Percentiles rank a stretch among this genome's conserved stretches.
Evolutionary conservation across 2,888 invertebrate genomes (phyloP).

Genomic region (Macroteleia sp.): DNA sequence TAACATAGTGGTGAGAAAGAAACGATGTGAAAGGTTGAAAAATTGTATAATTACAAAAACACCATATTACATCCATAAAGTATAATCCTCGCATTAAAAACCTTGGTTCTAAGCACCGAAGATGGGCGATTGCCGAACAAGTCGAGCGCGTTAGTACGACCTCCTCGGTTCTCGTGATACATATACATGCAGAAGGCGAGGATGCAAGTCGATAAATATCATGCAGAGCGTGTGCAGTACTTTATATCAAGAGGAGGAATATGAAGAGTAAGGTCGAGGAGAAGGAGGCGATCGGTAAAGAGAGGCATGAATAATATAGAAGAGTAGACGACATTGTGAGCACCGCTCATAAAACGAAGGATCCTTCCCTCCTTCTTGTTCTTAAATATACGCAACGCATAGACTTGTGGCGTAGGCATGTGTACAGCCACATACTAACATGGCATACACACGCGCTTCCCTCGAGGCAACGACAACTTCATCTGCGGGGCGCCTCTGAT

Average conservation of each 20-base stretch:
- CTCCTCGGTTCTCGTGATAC: slow-evolving; percentile 45
- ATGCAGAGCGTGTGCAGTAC: slow-evolving; percentile 66
- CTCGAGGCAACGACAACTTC: slow-evolving; percentile 76
- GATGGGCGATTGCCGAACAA: slow-evolving; percentile 41
- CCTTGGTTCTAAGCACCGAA: slow-evolving; percentile 15
- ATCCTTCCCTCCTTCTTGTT: slow-evolving; percentile 56
- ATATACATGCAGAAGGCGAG: slow-evolving; percentile 53
- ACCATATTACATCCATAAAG: slow-evolving; percentile 16
- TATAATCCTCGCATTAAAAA: slow-evolving; percentile 8
- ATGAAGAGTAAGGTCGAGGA: slow-evolving; percentile 50
- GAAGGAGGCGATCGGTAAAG: slow-evolving; percentile 39
- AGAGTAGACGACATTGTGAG: slow-evolving; percentile 74
- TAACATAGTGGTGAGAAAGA: too few relatives aligned
- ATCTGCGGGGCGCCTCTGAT: slow-evolving; percentile 82
- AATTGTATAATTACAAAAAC: slow-evolving; percentile 30
- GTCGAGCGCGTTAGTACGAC: slow-evolving; percentile 49
- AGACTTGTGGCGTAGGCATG: slow-evolving; percentile 50
- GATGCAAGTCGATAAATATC: slow-evolving; percentile 77
- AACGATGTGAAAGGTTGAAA: too few relatives aligned
- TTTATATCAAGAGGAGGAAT: slow-evolving; percentile 53
- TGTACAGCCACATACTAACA: slow-evolving; percentile 59
- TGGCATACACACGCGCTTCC: slow-evolving; percentile 63
- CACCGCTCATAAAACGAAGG: slow-evolving; percentile 75
- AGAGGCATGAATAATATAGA: slow-evolving; percentile 55
- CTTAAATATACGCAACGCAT: slow-evolving; percentile 49